Evolutionary conservation across 2,113 vertebrate genomes (phyloP).

Genomic region (Aptenodytes patagonicus): DNA sequence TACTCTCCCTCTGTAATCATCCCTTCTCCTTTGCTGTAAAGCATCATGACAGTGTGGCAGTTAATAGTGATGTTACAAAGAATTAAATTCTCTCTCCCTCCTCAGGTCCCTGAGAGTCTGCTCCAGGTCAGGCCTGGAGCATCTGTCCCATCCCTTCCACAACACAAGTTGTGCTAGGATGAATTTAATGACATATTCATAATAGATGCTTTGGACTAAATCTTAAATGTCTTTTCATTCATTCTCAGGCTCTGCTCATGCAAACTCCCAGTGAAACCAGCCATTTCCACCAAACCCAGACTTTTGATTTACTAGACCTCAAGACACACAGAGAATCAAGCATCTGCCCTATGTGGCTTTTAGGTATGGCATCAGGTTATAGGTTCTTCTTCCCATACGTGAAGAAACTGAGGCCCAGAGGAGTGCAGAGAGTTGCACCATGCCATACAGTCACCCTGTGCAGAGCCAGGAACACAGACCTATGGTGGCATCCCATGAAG

Average conservation of each 20-base stretch:
- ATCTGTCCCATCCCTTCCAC: not conserved
- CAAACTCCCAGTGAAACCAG: not conserved
- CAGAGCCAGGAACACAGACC: not conserved
- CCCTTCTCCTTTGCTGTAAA: not conserved
- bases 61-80: not conserved
- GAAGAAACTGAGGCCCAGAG: not conserved
- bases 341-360: not conserved
- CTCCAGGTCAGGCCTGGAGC: not conserved
- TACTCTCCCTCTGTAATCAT: not conserved
- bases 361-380: not conserved
- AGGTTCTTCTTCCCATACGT: not conserved
- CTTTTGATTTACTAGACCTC: not conserved
- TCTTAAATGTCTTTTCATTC: not conserved
- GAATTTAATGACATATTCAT: not conserved
- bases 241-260: not conserved
- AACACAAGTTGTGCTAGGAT: not conserved
- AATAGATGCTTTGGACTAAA: not conserved
- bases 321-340: not conserved
- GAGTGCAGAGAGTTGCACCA: not conserved
- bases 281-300: not conserved
- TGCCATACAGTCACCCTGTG: not conserved
- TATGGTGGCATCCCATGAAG: not conserved
- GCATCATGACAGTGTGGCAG: not conserved
- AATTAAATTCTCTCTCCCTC: not conserved
- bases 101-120: not conserved